Base-by-base conservation (phyloP, 35 echinoderm and acorn worm genomes). In the Apostichopus japonicus region DNA sequence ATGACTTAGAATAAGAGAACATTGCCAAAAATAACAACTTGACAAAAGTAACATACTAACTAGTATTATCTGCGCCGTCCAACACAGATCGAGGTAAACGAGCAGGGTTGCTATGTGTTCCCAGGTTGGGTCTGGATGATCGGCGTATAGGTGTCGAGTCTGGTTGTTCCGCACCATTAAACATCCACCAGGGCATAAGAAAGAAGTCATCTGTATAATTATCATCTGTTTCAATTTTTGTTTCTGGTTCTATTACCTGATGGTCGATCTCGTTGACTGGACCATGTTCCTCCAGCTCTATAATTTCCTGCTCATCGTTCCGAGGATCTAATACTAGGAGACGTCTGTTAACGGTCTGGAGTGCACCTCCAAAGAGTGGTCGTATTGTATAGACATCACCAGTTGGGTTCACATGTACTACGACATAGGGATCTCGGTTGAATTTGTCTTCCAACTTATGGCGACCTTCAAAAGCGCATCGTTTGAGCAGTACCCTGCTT, bases 371-470 rank as follows among this genome's bases (percentile, higher is more conserved):
- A 71, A 88, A 55, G 8, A 73, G 55, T 4, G 59, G 59, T n/a
- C 86, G 86, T 23, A 88, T 63, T 1, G 17, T 14, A 25, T 73
- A 88, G 11, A 73, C 86, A 88, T 88, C 86, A 14, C 59, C 59
- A 3, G 67, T 6, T 4, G 14, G 4, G 16, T 88, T 65, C 11
- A 70, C 59, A 79, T 56, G 17, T 44, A 92, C 90, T 57, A 92
- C 78, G 58, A 21, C 56, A 81, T 54, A 92, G 2, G 90, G 10
- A 14, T 62, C 21, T 91, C 76, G 9, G 17, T 77, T 8, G 19
- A 55, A 78, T 24, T 78, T 77, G 53, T 91, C 72, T 5, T 22
- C 71, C 5, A 92, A 53, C 56, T 92, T 92, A 23, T 92, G 90
- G 10, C 90, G 56, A 19, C 90, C 76, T 14, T 91, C 72, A 21